Percentiles rank a stretch among this genome's conserved stretches.
phyloP scores from a whole-genome alignment of 2,797 vertebrate genomes.

The Forpus xanthops region DNA sequence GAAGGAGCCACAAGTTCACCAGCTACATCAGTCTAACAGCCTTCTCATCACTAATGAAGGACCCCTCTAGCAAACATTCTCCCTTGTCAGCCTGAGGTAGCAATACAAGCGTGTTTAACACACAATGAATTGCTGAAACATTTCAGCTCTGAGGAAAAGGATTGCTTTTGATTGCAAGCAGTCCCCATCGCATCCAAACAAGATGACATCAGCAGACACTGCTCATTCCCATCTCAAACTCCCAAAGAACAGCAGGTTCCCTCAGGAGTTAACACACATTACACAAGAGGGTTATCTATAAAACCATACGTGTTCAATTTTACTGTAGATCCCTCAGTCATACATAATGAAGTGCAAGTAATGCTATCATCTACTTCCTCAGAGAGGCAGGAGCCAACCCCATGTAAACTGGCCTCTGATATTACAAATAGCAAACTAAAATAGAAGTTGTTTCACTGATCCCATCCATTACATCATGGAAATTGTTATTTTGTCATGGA shows the following conservation, averaged over 20 bases:
- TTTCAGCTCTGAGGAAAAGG: neutral
- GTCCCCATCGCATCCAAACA: neutral
- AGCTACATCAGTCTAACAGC: neutral
- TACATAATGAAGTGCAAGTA: neutral
- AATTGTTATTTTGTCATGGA: constrained; percentile 4
- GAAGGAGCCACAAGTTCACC: neutral
- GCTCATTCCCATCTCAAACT: neutral
- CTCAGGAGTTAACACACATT: neutral
- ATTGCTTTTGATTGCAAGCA: neutral
- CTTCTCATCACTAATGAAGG: neutral
- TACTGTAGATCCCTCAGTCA: neutral
- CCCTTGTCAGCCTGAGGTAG: neutral
- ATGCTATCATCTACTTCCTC: neutral
- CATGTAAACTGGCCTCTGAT: neutral
- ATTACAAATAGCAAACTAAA: neutral
- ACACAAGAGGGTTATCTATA: neutral
- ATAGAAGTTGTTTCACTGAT: constrained; percentile 10
- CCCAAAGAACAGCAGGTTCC: neutral
- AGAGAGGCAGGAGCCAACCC: neutral
- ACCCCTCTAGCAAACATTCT: neutral
- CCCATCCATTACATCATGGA: constrained; percentile 1
- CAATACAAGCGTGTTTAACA: neutral
- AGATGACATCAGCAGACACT: neutral
- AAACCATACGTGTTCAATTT: neutral
- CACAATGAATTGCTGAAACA: neutral